A percentile compares a stretch with the other conserved stretches of the same genome.
Evolutionary conservation across 2,113 vertebrate species (phyloP).

Genomic region (Oryzias curvinotus): DNA sequence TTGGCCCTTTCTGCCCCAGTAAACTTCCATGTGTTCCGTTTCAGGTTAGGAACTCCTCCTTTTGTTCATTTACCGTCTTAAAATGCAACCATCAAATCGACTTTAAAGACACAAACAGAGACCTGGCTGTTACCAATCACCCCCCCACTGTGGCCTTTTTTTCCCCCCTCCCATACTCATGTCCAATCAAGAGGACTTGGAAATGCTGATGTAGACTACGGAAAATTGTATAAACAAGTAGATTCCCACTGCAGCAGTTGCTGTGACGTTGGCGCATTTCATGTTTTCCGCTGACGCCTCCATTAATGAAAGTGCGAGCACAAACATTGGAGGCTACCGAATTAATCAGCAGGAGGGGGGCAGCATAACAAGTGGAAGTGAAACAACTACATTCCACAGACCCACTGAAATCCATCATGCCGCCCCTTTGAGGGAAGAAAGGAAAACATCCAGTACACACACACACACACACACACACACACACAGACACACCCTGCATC

Average conservation of each 20-base stretch:
- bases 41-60: too few species aligned
- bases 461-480: neutral
- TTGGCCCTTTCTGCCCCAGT: too few species aligned
- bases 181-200: too few species aligned
- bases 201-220: too few species aligned
- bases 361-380: slow-evolving; percentile 46
- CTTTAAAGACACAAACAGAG: too few species aligned
- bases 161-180: too few species aligned
- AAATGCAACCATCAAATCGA: too few species aligned
- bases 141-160: too few species aligned
- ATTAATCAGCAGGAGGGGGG: slow-evolving; percentile 55
- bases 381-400: slow-evolving; percentile 60
- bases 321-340: slow-evolving; percentile 29
- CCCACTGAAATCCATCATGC: slow-evolving; percentile 20
- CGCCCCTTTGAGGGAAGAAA: slow-evolving; percentile 68
- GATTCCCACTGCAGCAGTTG: slow-evolving; percentile 14
- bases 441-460: slow-evolving; percentile 36
- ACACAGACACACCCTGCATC: slow-evolving; percentile 4
- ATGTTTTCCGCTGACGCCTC: slow-evolving; percentile 20
- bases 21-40: too few species aligned
- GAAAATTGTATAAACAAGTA: too few species aligned
- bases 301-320: slow-evolving; percentile 10
- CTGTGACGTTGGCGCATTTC: slow-evolving; percentile 7
- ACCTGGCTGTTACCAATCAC: too few species aligned
- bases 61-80: too few species aligned